phyloP scores from a whole-genome alignment of 2,797 vertebrate species.

The Avahi laniger region DNA sequence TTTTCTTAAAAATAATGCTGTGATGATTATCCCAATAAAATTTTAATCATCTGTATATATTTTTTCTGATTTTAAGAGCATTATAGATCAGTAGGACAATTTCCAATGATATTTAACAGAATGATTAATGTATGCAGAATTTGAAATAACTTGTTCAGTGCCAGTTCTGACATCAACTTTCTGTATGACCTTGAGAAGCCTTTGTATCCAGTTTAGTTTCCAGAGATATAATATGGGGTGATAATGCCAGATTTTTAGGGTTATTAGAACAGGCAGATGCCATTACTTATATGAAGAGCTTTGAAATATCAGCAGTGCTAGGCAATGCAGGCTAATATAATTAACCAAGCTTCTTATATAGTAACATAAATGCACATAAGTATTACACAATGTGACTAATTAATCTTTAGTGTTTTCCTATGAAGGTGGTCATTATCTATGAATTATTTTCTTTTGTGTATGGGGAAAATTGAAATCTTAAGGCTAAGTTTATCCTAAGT shows the following conservation, averaged over 20 bases:
- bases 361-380: slow-evolving; percentile 50
- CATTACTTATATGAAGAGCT: slow-evolving; percentile 35
- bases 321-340: slow-evolving; percentile 37
- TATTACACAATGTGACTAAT: slow-evolving; percentile 53
- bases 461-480: slow-evolving; percentile 37
- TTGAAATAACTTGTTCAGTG: neutral
- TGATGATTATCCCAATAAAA: slow-evolving; percentile 20
- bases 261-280: slow-evolving; percentile 31
- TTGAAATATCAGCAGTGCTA: slow-evolving; percentile 41
- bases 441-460: slow-evolving; percentile 59
- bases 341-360: slow-evolving; percentile 53
- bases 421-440: slow-evolving; percentile 67
- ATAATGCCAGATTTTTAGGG: neutral
- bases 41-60: neutral
- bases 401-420: slow-evolving; percentile 61
- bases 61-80: neutral
- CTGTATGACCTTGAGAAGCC: slow-evolving; percentile 13
- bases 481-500: slow-evolving; percentile 8
- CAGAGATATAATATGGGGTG: neutral
- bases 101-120: neutral
- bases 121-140: neutral
- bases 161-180: neutral
- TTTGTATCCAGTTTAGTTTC: neutral
- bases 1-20: neutral
- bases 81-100: neutral